phyloP scores from a whole-genome alignment of 2,113 vertebrate species.

The Rattus rattus region DNA sequence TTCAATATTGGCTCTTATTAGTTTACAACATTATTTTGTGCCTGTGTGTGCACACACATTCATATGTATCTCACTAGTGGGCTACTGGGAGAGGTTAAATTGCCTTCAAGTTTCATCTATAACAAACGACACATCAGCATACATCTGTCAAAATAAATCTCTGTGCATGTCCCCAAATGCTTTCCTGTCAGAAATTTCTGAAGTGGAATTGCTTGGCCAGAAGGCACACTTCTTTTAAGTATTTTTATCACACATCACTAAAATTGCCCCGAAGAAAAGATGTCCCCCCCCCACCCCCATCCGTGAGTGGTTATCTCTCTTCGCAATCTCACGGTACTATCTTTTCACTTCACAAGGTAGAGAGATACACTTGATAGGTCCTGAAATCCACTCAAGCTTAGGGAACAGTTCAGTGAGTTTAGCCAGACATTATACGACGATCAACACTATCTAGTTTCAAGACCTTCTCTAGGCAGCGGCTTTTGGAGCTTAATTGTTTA shows the following conservation, averaged over 20 bases:
- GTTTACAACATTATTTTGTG: background rate
- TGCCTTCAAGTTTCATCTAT: background rate
- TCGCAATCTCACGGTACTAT: background rate
- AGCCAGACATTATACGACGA: background rate
- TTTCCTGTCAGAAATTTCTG: background rate
- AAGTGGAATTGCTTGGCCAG: background rate
- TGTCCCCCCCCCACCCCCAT: background rate
- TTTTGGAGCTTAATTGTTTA: background rate
- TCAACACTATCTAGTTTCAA: background rate
- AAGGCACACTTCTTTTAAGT: background rate
- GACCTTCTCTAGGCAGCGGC: background rate
- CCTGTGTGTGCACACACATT: background rate
- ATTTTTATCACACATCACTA: background rate
- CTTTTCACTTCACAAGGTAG: background rate
- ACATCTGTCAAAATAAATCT: background rate
- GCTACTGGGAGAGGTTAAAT: background rate
- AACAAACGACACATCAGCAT: background rate
- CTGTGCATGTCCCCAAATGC: background rate
- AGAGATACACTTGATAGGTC: background rate
- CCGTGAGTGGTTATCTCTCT: background rate
- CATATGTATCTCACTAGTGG: background rate
- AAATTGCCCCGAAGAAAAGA: background rate
- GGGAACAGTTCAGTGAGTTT: background rate
- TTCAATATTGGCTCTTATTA: slow-evolving; percentile 6
- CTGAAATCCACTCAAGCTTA: background rate